Conservation (phyloP, 2,797 vertebrate genomes). For the Chrysolophus pictus region DNA sequence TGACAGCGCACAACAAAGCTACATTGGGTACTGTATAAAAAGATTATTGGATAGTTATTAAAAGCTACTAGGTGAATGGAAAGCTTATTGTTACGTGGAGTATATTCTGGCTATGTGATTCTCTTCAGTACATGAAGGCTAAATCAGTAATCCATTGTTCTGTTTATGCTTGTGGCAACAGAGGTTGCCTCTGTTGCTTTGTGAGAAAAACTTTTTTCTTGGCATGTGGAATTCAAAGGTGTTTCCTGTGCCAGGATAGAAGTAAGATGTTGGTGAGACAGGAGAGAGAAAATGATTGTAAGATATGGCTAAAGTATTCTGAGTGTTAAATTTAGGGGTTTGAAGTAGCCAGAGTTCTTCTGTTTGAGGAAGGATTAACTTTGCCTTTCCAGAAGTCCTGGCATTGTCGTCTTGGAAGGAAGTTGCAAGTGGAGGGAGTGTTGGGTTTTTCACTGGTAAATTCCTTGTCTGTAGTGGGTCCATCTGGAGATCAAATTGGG, state of each 20-base stretch:
- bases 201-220: too few relatives aligned
- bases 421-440: accelerated
- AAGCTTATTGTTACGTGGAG: not conserved
- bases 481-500: not conserved
- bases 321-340: not conserved
- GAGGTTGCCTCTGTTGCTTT: too few relatives aligned
- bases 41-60: not conserved
- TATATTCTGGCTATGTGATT: not conserved
- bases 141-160: not conserved
- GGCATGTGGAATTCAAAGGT: not conserved
- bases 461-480: not conserved
- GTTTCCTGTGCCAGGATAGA: not conserved
- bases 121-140: not conserved
- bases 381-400: not conserved
- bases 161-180: not conserved
- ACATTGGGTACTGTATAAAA: not conserved
- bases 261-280: too few relatives aligned
- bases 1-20: not conserved
- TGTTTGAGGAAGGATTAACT: not conserved
- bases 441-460: not conserved
- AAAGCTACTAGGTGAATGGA: not conserved
- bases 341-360: not conserved
- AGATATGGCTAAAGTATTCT: not conserved
- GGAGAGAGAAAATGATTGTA: not conserved
- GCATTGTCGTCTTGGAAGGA: not conserved